These are phyloP conservation scores for Tridacna gigas DNA, from an alignment of 2,888 invertebrate genomes.

Conservation along the genomic window DNA sequence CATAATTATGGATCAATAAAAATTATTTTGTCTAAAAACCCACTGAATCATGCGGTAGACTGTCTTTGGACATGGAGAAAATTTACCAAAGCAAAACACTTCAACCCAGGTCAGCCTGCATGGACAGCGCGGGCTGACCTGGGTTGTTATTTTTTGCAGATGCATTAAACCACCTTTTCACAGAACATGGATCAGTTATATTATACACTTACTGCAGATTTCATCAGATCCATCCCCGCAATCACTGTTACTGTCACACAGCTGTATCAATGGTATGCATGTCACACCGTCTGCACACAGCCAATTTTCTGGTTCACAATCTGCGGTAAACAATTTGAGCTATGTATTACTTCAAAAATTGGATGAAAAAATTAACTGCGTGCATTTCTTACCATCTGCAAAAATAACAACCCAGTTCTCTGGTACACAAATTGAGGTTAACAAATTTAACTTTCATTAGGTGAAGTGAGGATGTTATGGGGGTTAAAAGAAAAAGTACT, in stretches of 20 bases:
- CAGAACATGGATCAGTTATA: no score
- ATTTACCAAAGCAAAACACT: no score
- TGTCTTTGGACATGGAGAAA: no score
- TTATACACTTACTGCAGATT: conserved; percentile 32
- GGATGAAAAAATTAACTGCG: neutral
- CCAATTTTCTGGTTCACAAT: conserved; percentile 14
- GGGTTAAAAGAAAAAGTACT: no score
- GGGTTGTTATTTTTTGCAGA: no score
- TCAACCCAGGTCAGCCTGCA: no score
- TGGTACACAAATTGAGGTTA: neutral
- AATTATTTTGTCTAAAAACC: no score
- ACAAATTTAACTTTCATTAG: neutral
- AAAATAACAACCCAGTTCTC: neutral
- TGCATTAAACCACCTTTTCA: no score
- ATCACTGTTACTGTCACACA: conserved; percentile 18
- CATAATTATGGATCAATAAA: no score
- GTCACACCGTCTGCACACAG: conserved; percentile 18
- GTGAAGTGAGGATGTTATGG: neutral
- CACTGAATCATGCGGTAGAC: no score
- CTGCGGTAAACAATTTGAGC: neutral
- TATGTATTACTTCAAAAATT: no score
- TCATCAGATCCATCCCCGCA: conserved; percentile 46
- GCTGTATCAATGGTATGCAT: conserved; percentile 18
- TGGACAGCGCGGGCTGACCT: no score
- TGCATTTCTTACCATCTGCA: neutral